Conservation (phyloP, 2,888 invertebrate species). For the Branchellion lobata region DNA sequence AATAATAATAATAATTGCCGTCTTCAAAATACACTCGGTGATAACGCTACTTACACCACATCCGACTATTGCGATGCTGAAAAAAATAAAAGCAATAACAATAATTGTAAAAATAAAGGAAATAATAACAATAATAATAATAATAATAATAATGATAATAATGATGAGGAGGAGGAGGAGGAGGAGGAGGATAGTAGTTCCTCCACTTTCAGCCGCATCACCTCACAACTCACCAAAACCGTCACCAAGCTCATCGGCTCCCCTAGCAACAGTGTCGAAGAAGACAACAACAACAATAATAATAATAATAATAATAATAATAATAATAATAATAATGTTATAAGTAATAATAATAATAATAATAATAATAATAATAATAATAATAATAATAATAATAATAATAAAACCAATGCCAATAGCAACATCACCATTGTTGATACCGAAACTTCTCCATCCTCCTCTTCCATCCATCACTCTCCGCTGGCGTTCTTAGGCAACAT, state of each 20-base stretch:
- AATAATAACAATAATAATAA: neutral
- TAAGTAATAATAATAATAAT: neutral
- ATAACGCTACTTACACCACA: no score
- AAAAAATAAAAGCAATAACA: neutral
- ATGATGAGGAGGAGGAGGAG: neutral
- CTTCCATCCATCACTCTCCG: no score
- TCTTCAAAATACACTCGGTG: no score
- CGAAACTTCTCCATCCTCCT: no score
- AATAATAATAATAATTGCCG: constrained; percentile 10
- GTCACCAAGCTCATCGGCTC: constrained; percentile 3
- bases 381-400: no score
- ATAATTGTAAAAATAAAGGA: neutral
- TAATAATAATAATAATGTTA: neutral
- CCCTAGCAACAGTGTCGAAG: neutral
- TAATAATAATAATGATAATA: neutral
- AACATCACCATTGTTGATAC: no score
- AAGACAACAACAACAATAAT: neutral
- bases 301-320: neutral
- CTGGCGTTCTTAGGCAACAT: no score
- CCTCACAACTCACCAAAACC: neutral
- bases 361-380: neutral
- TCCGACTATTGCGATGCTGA: neutral
- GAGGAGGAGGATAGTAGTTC: neutral
- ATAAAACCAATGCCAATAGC: neutral
- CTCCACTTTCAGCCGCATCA: neutral